Evolutionary conservation across 1,140 invertebrate genomes (phyloP).

Genomic region (Eurytemora carolleeae): DNA sequence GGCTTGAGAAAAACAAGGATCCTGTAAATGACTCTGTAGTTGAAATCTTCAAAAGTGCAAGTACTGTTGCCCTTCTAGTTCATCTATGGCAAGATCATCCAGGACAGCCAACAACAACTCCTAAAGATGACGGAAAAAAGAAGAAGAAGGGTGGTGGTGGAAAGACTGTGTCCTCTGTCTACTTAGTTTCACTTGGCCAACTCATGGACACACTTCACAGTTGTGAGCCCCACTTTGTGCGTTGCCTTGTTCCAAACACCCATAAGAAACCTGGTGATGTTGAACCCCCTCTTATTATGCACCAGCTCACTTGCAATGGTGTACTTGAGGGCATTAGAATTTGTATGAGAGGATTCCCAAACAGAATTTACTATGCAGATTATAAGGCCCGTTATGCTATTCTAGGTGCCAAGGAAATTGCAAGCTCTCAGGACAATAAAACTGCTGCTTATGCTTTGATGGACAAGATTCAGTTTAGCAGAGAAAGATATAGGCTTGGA

Average conservation of each 20-base stretch:
- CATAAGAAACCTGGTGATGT: too few species aligned
- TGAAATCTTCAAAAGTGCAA: constrained; percentile 90
- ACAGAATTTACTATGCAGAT: constrained; percentile 98
- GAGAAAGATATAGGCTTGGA: constrained; percentile 82
- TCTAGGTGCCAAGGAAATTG: constrained; percentile 32
- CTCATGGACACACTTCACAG: constrained; percentile 85
- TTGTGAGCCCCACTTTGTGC: constrained; percentile 95
- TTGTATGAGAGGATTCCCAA: constrained; percentile 99
- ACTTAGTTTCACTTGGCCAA: constrained; percentile 51
- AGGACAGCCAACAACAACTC: constrained; percentile 21
- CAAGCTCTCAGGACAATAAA: constrained; percentile 34
- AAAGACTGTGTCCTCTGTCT: too few species aligned
- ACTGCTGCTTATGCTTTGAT: constrained; percentile 35
- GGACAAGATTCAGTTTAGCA: constrained; percentile 44
- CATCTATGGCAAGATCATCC: constrained; percentile 70
- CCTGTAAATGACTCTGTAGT: too few species aligned
- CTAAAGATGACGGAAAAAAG: constrained; percentile 20
- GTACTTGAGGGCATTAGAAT: too few species aligned
- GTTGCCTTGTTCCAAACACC: constrained; percentile 59
- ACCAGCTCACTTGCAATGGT: too few species aligned
- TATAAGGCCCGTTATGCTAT: constrained; percentile 76
- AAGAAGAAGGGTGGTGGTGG: constrained; percentile 18
- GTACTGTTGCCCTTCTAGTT: constrained; percentile 55
- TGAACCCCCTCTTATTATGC: too few species aligned
- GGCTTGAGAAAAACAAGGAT: too few species aligned